Evolutionary conservation across 2,888 invertebrate species (phyloP).

Genomic region (Nomada fucata): DNA sequence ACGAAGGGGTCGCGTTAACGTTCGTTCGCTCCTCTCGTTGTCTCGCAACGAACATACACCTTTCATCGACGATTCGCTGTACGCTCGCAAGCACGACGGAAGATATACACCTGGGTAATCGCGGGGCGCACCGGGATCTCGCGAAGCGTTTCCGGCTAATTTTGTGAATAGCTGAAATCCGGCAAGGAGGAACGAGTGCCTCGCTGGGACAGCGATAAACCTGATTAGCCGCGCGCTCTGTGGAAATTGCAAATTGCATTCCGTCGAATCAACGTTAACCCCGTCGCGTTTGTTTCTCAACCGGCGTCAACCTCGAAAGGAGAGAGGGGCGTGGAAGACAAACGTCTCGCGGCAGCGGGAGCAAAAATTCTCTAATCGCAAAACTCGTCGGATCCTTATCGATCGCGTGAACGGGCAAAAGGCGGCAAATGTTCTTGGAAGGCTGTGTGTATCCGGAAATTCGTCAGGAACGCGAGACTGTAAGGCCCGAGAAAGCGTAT

Average conservation of each 20-base stretch:
- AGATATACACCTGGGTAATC: neutral
- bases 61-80: neutral
- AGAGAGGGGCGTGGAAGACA: neutral
- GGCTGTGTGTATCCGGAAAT: neutral
- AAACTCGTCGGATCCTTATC: constrained; percentile 40
- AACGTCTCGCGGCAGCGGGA: neutral
- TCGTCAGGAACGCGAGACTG: neutral
- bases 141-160: neutral
- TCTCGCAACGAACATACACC: neutral
- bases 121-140: neutral
- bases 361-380: constrained; percentile 23
- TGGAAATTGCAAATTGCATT: constrained; percentile 8
- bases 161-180: neutral
- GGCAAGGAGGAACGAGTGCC: neutral
- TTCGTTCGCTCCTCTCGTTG: neutral
- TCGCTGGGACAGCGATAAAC: neutral
- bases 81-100: neutral
- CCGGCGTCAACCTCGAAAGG: neutral
- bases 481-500: neutral
- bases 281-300: constrained; percentile 16
- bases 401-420: neutral
- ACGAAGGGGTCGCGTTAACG: neutral
- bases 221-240: constrained; percentile 5
- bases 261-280: constrained; percentile 20
- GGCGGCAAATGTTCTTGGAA: neutral